Evolutionary conservation across 2,888 invertebrate genomes (phyloP), one percentile per base, ranked within the genome.

Genomic region (Cephus rjabovi): DNA sequence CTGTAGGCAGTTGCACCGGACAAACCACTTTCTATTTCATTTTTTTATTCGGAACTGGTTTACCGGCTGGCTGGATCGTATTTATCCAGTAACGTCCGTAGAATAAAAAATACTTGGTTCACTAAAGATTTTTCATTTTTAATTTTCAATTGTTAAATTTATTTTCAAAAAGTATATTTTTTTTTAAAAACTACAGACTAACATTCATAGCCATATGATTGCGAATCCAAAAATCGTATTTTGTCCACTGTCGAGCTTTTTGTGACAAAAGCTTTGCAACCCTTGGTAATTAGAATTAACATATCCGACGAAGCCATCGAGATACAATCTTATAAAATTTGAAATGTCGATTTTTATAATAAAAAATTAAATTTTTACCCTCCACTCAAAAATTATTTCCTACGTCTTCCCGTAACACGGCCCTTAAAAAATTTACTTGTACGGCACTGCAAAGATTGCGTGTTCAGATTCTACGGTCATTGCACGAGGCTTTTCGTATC

Each of bases 11-110:
- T 86, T 87, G 88, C 89, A 90, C 91, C 85, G 89, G 90, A 89
- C 88, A 87, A 86, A 91, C 91, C 89, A 90, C 91, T 91, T 91
- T 91, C 91, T 90, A 89, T 87, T 89, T 90, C 84, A 87, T 87
- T 88, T 86, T 86, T 89, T 56, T 86, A 84, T 81, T 79, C 75
- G 75, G 82, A 86, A 88, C 88, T 87, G 87, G 88, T 88, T 87
- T 85, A 81, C 84, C 84, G 81, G 81, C 83, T 81, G 81, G 80
- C 83, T 83, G 86, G 83, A 84, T 82, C 83, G 84, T 85, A 81
- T 80, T 81, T 79, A 81, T 80, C 79, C 83, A 80, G 82, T 81
- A 81, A 75, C 84, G 83, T 56, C 56, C 23, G 2, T 9, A 23
- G 23, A 23, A 56, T 56, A 56, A 56, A 56, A 56, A 23, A 56